Evolutionary conservation across 2,113 vertebrate genomes (phyloP).

Genomic region (Shinisaurus crocodilurus): DNA sequence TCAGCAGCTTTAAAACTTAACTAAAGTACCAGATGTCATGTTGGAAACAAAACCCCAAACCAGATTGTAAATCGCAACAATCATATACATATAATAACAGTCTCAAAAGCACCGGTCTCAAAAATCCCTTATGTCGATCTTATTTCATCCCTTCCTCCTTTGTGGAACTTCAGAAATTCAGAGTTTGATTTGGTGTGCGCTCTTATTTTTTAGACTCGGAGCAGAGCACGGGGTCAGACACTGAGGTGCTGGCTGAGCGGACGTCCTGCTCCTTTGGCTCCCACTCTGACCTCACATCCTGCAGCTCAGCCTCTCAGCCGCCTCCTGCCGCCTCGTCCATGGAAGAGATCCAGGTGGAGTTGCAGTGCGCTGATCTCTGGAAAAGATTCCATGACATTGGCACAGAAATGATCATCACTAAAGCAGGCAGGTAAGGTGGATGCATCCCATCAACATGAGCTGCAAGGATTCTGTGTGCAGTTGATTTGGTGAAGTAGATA

Average conservation of each 20-base stretch:
- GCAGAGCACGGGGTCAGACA: conserved; percentile 94
- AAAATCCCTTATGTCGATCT: conserved; percentile 5
- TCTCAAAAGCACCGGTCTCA: background rate
- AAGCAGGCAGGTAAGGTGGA: conserved; percentile 92
- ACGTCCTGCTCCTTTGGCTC: conserved; percentile 93
- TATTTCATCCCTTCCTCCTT: accelerated
- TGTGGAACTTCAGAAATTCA: background rate
- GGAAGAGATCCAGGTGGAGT: conserved; percentile 98
- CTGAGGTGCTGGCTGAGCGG: conserved; percentile 90
- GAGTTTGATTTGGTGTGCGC: conserved; percentile 47
- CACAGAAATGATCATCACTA: conserved; percentile 99
- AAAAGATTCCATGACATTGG: conserved; percentile 99
- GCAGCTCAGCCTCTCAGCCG: conserved; percentile 74
- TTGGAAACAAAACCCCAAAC: conserved; percentile 61
- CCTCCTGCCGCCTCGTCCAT: conserved; percentile 88
- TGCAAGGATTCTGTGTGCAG: background rate
- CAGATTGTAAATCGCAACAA: conserved; percentile 64
- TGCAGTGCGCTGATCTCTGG: conserved; percentile 98
- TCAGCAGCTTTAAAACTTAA: conserved; percentile 64
- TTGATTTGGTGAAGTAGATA: background rate
- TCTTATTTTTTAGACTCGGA: conserved; percentile 86
- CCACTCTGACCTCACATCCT: conserved; percentile 84
- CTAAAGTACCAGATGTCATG: conserved; percentile 59
- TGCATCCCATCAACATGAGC: background rate
- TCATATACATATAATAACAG: conserved; percentile 34